A percentile compares a stretch with the other conserved stretches of the same genome.
These are phyloP conservation scores for Scaptomyza parva DNA, from an alignment of 2,888 invertebrate species.

Conservation along the genomic window DNA sequence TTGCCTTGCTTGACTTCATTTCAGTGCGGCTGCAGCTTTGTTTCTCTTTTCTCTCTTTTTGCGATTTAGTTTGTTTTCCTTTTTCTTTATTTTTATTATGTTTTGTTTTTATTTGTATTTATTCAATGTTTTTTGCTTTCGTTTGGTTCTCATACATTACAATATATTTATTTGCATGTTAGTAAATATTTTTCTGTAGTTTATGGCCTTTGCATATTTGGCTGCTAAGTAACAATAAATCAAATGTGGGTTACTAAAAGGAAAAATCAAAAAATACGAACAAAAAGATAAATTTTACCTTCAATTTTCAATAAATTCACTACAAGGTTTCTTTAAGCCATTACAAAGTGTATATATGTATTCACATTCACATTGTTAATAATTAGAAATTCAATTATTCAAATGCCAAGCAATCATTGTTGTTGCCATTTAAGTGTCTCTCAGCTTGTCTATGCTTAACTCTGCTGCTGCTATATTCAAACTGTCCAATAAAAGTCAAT, in stretches of 20 bases:
- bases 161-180: constrained; percentile 5
- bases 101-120: constrained; percentile 9
- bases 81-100: constrained; percentile 5
- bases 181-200: constrained; percentile 24
- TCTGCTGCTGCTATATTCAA: constrained; percentile 28
- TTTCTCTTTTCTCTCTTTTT: constrained; percentile 25
- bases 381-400: constrained; percentile 16
- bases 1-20: constrained; percentile 41
- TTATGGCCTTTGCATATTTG: constrained; percentile 18
- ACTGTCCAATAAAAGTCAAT: constrained; percentile 79
- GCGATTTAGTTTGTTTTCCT: constrained; percentile 31
- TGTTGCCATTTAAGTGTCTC: constrained; percentile 16
- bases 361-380: neutral
- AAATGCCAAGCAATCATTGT: constrained; percentile 5
- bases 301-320: too few species aligned
- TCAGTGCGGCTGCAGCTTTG: constrained; percentile 32
- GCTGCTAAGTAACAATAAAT: constrained; percentile 19
- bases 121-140: neutral
- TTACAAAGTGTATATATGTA: neutral
- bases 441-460: constrained; percentile 1
- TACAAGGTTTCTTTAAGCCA: too few species aligned
- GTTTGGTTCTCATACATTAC: neutral
- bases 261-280: neutral
- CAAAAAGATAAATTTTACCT: too few species aligned
- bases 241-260: neutral